phyloP scores from a whole-genome alignment of 2,797 vertebrate genomes.

The Gastrophryne carolinensis region DNA sequence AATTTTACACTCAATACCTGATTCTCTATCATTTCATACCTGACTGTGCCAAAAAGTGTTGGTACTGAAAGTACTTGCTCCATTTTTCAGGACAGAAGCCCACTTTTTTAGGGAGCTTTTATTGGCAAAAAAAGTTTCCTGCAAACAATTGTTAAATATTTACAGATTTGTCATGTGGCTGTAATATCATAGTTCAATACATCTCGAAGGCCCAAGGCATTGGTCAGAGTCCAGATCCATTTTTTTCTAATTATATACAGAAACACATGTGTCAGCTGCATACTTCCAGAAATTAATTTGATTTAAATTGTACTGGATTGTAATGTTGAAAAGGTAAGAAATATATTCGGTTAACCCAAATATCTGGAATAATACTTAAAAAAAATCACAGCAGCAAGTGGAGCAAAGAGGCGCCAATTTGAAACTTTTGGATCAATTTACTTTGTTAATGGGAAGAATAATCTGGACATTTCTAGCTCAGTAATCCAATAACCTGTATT shows the following conservation, averaged over 20 bases:
- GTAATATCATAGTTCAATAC: slow-evolving; percentile 29
- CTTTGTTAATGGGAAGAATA: not conserved
- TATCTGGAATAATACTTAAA: not conserved
- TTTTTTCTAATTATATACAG: slow-evolving; percentile 7
- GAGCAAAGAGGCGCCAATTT: not conserved
- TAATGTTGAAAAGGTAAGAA: slow-evolving; percentile 32
- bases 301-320: slow-evolving; percentile 36
- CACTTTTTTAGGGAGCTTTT: not conserved
- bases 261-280: slow-evolving; percentile 38
- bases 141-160: slow-evolving; percentile 2
- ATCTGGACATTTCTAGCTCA: not conserved
- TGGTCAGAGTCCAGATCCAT: slow-evolving; percentile 23
- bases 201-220: slow-evolving; percentile 34
- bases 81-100: slow-evolving; percentile 1
- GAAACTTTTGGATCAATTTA: not conserved
- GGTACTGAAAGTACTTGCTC: too few relatives aligned
- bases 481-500: not conserved
- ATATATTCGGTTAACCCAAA: slow-evolving; percentile 12
- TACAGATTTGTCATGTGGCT: slow-evolving; percentile 19
- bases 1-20: too few relatives aligned
- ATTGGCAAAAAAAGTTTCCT: slow-evolving; percentile 11
- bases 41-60: too few relatives aligned
- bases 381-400: not conserved
- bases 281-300: slow-evolving; percentile 39
- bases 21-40: too few relatives aligned